Evolutionary conservation across 1,140 invertebrate genomes (phyloP).

Genomic region (Halesus radiatus): DNA sequence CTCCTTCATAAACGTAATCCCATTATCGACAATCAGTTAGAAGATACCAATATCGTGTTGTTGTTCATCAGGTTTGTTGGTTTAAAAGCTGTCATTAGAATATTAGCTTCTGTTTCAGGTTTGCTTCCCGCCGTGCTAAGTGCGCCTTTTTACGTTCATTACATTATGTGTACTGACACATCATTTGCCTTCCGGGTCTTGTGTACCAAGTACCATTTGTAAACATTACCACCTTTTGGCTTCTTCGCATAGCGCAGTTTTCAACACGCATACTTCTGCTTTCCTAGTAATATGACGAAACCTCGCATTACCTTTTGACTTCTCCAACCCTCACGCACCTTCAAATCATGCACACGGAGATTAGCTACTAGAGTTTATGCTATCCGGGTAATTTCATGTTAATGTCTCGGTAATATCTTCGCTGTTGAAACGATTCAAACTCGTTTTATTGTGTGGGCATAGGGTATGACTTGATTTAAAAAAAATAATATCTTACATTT

Average conservation of each 20-base stretch:
- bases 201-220: too few species aligned
- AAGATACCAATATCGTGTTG: neutral
- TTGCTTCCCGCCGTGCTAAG: neutral
- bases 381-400: slow-evolving; percentile 24
- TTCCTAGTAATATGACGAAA: slow-evolving; percentile 27
- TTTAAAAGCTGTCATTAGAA: neutral
- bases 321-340: slow-evolving; percentile 19
- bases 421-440: slow-evolving; percentile 9
- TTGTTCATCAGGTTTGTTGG: neutral
- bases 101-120: neutral
- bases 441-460: slow-evolving; percentile 2
- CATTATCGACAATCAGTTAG: neutral
- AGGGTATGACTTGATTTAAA: slow-evolving; percentile 3
- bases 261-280: neutral
- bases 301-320: slow-evolving; percentile 27
- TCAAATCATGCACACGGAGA: neutral
- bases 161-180: too few species aligned
- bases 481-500: too few species aligned
- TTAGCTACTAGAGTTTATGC: slow-evolving; percentile 16
- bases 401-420: slow-evolving; percentile 13
- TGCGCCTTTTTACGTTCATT: neutral
- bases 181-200: too few species aligned
- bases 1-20: neutral
- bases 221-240: too few species aligned
- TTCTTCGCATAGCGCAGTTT: too few species aligned